These are phyloP conservation scores for Heliconius cydno DNA, from an alignment of 2,888 invertebrate species.

Conservation along the genomic window DNA sequence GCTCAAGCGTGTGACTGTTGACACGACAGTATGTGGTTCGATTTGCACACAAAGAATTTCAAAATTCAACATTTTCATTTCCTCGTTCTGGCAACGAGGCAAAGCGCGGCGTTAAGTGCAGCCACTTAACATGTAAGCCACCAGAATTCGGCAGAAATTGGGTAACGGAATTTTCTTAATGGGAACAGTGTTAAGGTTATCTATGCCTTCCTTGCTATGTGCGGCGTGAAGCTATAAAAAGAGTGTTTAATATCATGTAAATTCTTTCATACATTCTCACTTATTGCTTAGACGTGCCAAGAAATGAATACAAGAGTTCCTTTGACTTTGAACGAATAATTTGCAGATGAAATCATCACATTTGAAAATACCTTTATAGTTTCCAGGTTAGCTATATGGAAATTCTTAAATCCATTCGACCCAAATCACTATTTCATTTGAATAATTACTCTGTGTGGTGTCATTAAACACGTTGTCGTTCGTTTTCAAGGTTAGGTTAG, in stretches of 20 bases:
- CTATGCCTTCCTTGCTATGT: too few relatives aligned
- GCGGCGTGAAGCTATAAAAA: background rate
- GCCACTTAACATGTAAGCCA: too few relatives aligned
- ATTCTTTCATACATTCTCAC: background rate
- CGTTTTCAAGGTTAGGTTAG: background rate
- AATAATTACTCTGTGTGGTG: background rate
- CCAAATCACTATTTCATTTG: background rate
- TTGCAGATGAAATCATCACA: slow-evolving; percentile 16
- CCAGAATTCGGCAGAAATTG: too few relatives aligned
- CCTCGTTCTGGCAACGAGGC: too few relatives aligned
- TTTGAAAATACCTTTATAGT: slow-evolving; percentile 8
- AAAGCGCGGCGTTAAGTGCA: too few relatives aligned
- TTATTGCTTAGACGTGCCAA: slow-evolving; percentile 15
- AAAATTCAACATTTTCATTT: too few relatives aligned
- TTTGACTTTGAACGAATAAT: slow-evolving; percentile 30
- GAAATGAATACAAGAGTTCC: slow-evolving; percentile 23
- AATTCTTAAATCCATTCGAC: slow-evolving; percentile 17
- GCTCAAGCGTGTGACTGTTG: too few relatives aligned
- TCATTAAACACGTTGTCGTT: background rate
- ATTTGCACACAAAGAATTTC: too few relatives aligned
- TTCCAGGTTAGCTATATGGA: slow-evolving; percentile 10
- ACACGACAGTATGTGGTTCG: too few relatives aligned
- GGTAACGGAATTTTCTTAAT: too few relatives aligned
- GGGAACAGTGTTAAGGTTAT: too few relatives aligned
- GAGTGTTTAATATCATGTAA: slow-evolving; percentile 12